These are phyloP conservation scores for Vulpes ferrilata DNA, from an alignment of 2,113 vertebrate species.

Conservation along the genomic window DNA sequence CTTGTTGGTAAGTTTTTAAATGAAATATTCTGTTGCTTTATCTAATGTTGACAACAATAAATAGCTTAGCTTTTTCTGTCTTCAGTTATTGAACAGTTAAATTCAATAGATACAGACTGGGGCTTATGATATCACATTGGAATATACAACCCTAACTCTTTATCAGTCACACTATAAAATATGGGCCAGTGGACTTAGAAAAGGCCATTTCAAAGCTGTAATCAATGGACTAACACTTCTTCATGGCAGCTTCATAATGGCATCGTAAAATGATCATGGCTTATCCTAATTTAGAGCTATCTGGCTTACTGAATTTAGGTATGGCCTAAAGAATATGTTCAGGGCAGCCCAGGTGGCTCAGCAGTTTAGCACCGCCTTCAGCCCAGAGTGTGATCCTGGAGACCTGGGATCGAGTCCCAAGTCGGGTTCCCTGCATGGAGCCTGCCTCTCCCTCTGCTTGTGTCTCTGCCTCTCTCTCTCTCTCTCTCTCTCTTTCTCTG, in stretches of 20 bases:
- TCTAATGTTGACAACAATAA: background rate
- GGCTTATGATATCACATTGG: background rate
- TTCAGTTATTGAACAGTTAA: background rate
- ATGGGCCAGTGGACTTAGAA: background rate
- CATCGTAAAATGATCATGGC: background rate
- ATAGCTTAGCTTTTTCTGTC: background rate
- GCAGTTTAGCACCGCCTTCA: no score
- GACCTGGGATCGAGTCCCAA: no score
- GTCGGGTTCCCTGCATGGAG: no score
- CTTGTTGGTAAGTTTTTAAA: background rate
- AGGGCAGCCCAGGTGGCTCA: no score
- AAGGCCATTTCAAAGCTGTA: background rate
- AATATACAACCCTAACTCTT: background rate
- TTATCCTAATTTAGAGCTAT: background rate
- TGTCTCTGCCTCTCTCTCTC: no score
- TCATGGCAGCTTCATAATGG: background rate
- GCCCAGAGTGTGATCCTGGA: no score
- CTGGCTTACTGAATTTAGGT: background rate
- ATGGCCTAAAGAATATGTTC: background rate
- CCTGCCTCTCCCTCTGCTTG: no score
- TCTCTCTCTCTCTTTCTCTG: no score
- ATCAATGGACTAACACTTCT: background rate
- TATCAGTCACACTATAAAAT: background rate
- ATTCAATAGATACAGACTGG: background rate
- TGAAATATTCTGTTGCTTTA: slow-evolving; percentile 14